phyloP scores from a whole-genome alignment of 2,113 vertebrate species.

The Cyanistes caeruleus region DNA sequence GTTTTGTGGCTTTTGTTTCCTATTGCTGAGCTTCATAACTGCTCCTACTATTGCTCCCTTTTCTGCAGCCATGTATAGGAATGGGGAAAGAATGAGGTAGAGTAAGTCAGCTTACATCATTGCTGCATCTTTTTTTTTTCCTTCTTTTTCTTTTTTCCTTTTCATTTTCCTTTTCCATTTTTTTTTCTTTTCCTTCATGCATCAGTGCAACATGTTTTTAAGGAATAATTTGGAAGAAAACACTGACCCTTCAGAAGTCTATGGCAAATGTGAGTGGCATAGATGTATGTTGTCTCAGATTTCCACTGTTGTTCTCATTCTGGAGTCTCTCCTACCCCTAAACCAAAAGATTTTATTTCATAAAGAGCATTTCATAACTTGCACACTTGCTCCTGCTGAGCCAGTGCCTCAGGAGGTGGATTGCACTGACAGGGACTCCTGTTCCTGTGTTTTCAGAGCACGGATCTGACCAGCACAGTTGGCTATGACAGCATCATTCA shows the following conservation, averaged over 20 bases:
- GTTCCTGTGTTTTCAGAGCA: slow-evolving; percentile 74
- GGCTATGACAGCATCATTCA: slow-evolving; percentile 91
- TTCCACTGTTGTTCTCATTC: background rate
- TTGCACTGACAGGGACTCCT: background rate
- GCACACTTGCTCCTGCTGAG: background rate
- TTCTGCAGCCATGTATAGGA: background rate
- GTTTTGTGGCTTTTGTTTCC: background rate
- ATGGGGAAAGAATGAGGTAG: background rate
- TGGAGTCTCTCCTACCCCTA: background rate
- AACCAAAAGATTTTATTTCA: background rate
- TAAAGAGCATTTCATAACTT: background rate
- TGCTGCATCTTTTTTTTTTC: background rate
- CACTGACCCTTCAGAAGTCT: background rate
- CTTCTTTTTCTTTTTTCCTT: background rate
- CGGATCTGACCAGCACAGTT: slow-evolving; percentile 82
- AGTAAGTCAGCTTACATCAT: background rate
- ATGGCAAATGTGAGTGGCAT: background rate
- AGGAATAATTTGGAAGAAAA: background rate
- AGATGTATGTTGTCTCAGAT: background rate
- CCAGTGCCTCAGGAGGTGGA: background rate
- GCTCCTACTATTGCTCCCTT: background rate
- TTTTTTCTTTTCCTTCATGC: too few species aligned
- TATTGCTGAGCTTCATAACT: background rate
- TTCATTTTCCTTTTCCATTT: background rate
- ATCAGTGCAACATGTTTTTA: background rate